Evolutionary conservation across 2,797 vertebrate genomes (phyloP), one percentile per base, ranked within the genome.

Genomic region (Acridotheres tristis): DNA sequence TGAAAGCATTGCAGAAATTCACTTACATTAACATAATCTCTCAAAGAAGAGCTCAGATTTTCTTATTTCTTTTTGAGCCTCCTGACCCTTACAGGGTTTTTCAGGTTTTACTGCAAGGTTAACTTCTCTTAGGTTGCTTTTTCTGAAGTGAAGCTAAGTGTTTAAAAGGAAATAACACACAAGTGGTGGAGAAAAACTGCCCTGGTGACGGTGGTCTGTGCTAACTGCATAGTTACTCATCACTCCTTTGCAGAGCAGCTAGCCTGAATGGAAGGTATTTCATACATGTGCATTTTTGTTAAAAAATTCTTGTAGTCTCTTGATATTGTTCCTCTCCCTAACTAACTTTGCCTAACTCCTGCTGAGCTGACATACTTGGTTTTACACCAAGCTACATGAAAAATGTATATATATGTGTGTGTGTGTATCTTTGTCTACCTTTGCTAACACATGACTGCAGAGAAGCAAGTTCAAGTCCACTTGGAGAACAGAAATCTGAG

Each of bases 1-100:
- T 74, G 15, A 82, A 86, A 80, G 36, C 30, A 32, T 74, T 55
- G 66, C 23, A 83, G 54, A 90, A 93, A 20, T 30, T 89, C 38
- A 67, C 51, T 54, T 32, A 32, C 10, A 2, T 63, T 89, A 69
- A 57, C 12, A 62, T 17, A 0, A 75, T 59, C 14, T 59, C 30
- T 55, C 36, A 38, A 65, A 89, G 47, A 83, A 57, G 47, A 69
- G 19, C 29, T 88, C 53, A 26, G 27, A 43, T 82, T 50, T 85
- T 50, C 22, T 57, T 5, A 27, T 32, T 22, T 89, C 8, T 55
- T 68, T 74, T 38, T 48, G 11, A 68, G 48, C 18, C 21, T 53
- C 30, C 8, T 63, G 55, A 79, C 11, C 16, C 36, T 61, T 57
- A 29, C 14, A 29, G 8, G 27, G 30, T 75, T 65, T 77, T 86